Evolutionary conservation across 2,888 invertebrate species (phyloP).

Genomic region (Eupsilia transversa): DNA sequence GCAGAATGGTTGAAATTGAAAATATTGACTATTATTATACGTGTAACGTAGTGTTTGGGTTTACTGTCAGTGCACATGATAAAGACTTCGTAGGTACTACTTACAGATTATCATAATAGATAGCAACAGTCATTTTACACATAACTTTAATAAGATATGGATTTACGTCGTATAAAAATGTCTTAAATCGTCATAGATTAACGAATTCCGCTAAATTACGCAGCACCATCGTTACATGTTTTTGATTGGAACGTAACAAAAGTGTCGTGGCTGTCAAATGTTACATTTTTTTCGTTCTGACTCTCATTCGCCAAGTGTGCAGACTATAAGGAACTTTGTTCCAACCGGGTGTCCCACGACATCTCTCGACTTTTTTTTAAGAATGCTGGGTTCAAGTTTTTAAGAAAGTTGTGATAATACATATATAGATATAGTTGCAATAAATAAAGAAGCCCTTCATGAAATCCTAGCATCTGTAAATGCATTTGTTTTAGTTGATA

Average conservation of each 20-base stretch:
- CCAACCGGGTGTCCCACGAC: neutral
- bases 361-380: neutral
- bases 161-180: slow-evolving; percentile 18
- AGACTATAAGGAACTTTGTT: neutral
- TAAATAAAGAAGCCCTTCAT: neutral
- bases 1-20: slow-evolving; percentile 1
- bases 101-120: slow-evolving; percentile 21
- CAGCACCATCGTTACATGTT: neutral
- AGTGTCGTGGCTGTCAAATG: no score
- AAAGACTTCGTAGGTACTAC: slow-evolving; percentile 16
- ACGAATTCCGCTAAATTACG: slow-evolving; percentile 10
- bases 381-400: neutral
- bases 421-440: neutral
- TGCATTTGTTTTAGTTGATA: neutral
- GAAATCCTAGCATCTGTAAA: neutral
- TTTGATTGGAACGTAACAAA: no score
- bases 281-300: no score
- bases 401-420: neutral
- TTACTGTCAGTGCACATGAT: slow-evolving; percentile 21
- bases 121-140: slow-evolving; percentile 23
- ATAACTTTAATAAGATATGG: slow-evolving; percentile 13
- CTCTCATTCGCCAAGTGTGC: no score
- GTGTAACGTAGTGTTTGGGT: slow-evolving; percentile 5
- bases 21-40: slow-evolving; percentile 19
- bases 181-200: slow-evolving; percentile 2